phyloP scores from a whole-genome alignment of 2,797 vertebrate species.

The Xenopus petersii region DNA sequence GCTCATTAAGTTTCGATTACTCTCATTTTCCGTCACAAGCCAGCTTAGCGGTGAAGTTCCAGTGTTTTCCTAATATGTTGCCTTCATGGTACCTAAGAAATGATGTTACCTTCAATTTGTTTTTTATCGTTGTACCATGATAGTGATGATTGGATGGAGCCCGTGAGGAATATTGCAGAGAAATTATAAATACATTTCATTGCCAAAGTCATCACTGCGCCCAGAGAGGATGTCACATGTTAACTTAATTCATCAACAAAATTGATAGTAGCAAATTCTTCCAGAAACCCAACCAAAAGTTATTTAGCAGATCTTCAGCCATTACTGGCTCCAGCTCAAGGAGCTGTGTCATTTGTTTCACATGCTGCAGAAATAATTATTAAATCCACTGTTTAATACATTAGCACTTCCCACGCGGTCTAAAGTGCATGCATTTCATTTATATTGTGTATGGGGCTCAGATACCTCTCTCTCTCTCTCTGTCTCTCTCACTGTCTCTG shows the following conservation, averaged over 20 bases:
- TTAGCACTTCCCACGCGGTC: background rate
- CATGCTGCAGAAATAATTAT: slow-evolving; percentile 17
- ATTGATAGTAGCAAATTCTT: slow-evolving; percentile 25
- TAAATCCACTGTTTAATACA: slow-evolving; percentile 31
- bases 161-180: slow-evolving; percentile 12
- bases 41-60: too few species aligned
- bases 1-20: too few species aligned
- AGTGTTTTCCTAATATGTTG: background rate
- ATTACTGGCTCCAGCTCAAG: slow-evolving; percentile 23
- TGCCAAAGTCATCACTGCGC: slow-evolving; percentile 22
- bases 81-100: background rate
- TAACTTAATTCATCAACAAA: slow-evolving; percentile 37
- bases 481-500: background rate
- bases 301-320: slow-evolving; percentile 38
- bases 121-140: slow-evolving; percentile 9
- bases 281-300: slow-evolving; percentile 28
- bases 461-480: too few species aligned
- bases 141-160: slow-evolving; percentile 1
- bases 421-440: background rate
- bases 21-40: too few species aligned
- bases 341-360: slow-evolving; percentile 32
- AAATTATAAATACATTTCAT: background rate
- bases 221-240: slow-evolving; percentile 27
- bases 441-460: background rate
- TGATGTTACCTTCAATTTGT: slow-evolving; percentile 8